Evolutionary conservation across 2,888 invertebrate species (phyloP), one percentile per base, ranked within the genome.

Genomic region (Chouioia cunea): DNA sequence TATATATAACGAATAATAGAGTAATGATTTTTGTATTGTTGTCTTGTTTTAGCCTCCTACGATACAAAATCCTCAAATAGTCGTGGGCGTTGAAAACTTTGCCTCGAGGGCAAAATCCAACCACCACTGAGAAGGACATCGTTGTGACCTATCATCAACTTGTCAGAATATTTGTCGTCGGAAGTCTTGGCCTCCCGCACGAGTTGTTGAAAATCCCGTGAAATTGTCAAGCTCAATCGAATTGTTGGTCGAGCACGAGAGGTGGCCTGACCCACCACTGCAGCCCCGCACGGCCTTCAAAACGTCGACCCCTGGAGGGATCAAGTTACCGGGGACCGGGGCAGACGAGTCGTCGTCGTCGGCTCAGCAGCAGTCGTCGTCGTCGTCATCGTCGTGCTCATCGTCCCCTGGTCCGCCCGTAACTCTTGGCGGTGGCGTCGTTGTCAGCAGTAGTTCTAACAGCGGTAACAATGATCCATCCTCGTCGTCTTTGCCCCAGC

Each of bases 251-350:
- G 36, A 36, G 6, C 36, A 12, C 36, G 36, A 36, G 6, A 3
- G 36, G 36, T 36, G 36, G 46, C 44, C 20, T 62, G 20, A 4
- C 48, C 14, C 43, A 36, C 59, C 23, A 47, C 58, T 15, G 46
- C 68, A 22, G 23, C 27, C 46, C 48, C 65, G 53, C 68, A 80
- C 81, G 79, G 81, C 85, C 81, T 81, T 80, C 86, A 85, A 84
- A 81, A 86, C 86, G 86, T 84, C 86, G 84, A 84, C 83, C 79
- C 83, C 85, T 74, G 85, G 85, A 80, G 86, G 85, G 78, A 86
- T 83, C 77, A 84, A 85, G 83, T 82, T 83, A 83, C 80, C 83
- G 80, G 86, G 85, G 80, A 84, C 82, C 79, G 85, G 82, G 75
- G 81, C 81, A 77, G 83, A 82, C 72, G 83, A 83, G 85, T 83